Base-by-base conservation (phyloP, 1,140 invertebrate genomes). In the Gryllus bimaculatus region DNA sequence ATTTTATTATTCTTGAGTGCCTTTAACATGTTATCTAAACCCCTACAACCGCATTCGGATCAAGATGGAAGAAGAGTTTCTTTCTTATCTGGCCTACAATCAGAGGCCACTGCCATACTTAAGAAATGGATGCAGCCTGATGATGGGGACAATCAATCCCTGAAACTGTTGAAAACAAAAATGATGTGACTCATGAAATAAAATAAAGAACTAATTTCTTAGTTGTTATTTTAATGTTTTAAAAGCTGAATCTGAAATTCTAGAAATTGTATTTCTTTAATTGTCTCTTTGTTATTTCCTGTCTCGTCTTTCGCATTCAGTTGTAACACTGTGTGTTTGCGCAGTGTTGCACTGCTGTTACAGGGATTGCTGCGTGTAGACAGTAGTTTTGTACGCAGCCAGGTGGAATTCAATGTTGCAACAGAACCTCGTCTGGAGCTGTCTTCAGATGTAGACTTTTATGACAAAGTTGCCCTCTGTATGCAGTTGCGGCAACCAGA, bases 401-500 rank as follows among this genome's bases (percentile, higher is more conserved):
- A 90, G 79, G 88, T 93, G 10, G 91, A 92, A 80, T 94, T 94
- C 82, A 89, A 88, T n/a, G 83, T 93, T 6, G 89, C 90, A 7
- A 86, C 91, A 47, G 92, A 94, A 83, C 91, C 93, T 0, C 90
- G 91, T 81, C 86, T 96, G 8, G 90, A 92, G 83, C 88, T 96
- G 54, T 87, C 90, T 47, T 93, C 93, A 0, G 91, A 96, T 84
- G 89, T 95, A 54, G 92, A 96, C 82, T 96, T 96, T 85, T 93
- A 91, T 74, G 89, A 90, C 39, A 90, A 89, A 73, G 89, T 94
- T 18, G 91, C 92, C 81, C 88, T 96, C 48, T 97, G 95, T 84
- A 90, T 96, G 87, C 92, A 93, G 84, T 88, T 96, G 80, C 90
- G 88, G 49, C 91, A 95, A 82, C 93, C 93, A 8, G 88, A 92